phyloP scores from a whole-genome alignment of 2,797 vertebrate species.

The Micropoecilia bifurca region DNA sequence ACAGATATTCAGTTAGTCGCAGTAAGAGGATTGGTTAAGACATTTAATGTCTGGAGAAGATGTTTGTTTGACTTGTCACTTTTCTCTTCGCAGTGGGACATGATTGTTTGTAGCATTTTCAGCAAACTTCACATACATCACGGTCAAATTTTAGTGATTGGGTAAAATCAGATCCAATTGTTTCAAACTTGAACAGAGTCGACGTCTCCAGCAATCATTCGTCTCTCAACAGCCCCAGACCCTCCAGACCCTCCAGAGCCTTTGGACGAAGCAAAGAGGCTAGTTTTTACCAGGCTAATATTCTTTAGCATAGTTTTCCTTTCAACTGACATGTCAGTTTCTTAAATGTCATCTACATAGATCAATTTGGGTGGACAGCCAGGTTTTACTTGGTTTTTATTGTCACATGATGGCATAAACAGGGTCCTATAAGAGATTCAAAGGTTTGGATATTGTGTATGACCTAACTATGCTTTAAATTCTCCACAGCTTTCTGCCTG shows the following conservation, averaged over 20 bases:
- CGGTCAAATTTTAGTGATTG: neutral
- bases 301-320: too few relatives aligned
- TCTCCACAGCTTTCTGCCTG: neutral
- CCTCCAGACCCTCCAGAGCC: too few relatives aligned
- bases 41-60: neutral
- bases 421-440: neutral
- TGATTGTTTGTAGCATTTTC: neutral
- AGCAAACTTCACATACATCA: neutral
- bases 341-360: neutral
- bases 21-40: neutral
- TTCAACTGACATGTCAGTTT: too few relatives aligned
- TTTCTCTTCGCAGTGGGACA: neutral
- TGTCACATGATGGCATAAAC: neutral
- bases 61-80: neutral
- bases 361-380: neutral
- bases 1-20: neutral
- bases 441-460: neutral
- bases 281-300: too few relatives aligned
- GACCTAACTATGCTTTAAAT: neutral
- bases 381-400: neutral
- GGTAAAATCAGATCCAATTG: too few relatives aligned
- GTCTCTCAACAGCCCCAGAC: too few relatives aligned
- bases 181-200: too few relatives aligned
- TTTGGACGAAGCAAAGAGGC: too few relatives aligned
- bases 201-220: too few relatives aligned